Evolutionary conservation across 2,888 invertebrate genomes (phyloP), one percentile per base, ranked within the genome.

Genomic region (Agrotis ipsilon): DNA sequence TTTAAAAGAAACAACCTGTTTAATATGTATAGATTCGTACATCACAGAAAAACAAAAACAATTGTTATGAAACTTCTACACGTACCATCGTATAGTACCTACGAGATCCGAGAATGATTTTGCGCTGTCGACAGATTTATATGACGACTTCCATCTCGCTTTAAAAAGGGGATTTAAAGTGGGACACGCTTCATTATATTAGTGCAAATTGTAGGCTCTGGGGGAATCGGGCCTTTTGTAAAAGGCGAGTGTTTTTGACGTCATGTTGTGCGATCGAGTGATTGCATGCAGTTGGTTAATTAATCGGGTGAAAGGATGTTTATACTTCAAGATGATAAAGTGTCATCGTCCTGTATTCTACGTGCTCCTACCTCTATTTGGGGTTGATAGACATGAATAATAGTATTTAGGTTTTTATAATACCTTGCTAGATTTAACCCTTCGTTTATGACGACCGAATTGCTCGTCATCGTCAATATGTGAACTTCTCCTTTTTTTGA

Each of bases 161-260:
- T 71, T 71, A 81, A 84, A 81, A 85, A 72, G 73, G 75, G 78
- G 67, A 77, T 83, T 76, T 73, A 76, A 82, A 83, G 72, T 80
- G 68, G 83, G 49, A 75, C 83, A 82, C 66, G 71, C 46, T 68
- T 81, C 61, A 75, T 80, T 82, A 62, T 80, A 84, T 82, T 77
- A 79, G 69, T 83, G 83, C 73, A 70, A 72, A 68, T 72, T 68
- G 72, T 77, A 65, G 67, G 66, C 63, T 71, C 64, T 32, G 32
- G 51, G 51, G 63, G 78, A 39, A 66, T 52, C 7, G 3, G 39
- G 39, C 39, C 54, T 68, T 65, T 39, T 49, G 48, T 43, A 49
- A 45, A 45, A 55, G 55, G 1, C 3, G 52, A 16, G 51, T 68
- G 67, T 51, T 62, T 61, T 14, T 77, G 77, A 59, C 58, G 67